Conservation (phyloP, 1,140 invertebrate species). For the Ephestia elutella region DNA sequence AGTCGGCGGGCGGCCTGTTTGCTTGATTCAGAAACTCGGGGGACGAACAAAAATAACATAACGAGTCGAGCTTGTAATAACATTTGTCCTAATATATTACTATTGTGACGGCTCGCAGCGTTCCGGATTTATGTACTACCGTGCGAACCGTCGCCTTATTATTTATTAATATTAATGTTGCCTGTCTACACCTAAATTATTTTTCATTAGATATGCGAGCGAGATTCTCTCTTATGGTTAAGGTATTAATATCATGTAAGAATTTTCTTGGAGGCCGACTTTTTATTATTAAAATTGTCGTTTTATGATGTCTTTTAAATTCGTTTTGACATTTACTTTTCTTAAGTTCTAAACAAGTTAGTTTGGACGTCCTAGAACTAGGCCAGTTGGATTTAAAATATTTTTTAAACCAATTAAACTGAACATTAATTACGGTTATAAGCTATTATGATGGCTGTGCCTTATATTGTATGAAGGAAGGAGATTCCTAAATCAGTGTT, state of each 20-base stretch:
- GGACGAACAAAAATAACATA: constrained; percentile 63
- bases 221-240: constrained; percentile 26
- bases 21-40: constrained; percentile 38
- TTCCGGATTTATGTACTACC: constrained; percentile 52
- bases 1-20: constrained; percentile 23
- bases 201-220: constrained; percentile 53
- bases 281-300: constrained; percentile 13
- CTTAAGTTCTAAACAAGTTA: too few relatives aligned
- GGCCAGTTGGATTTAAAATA: too few relatives aligned
- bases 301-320: not conserved
- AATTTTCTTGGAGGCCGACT: constrained; percentile 31
- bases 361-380: too few relatives aligned
- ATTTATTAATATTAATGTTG: constrained; percentile 64
- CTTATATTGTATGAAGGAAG: too few relatives aligned
- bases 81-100: constrained; percentile 69
- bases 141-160: constrained; percentile 56
- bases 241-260: constrained; percentile 32
- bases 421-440: too few relatives aligned
- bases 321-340: not conserved
- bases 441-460: too few relatives aligned
- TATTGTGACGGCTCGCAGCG: constrained; percentile 57
- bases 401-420: too few relatives aligned
- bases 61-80: constrained; percentile 66
- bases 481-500: too few relatives aligned
- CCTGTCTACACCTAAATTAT: constrained; percentile 50